Conservation (phyloP, 2,888 invertebrate genomes). For the Hetaerina titia region DNA sequence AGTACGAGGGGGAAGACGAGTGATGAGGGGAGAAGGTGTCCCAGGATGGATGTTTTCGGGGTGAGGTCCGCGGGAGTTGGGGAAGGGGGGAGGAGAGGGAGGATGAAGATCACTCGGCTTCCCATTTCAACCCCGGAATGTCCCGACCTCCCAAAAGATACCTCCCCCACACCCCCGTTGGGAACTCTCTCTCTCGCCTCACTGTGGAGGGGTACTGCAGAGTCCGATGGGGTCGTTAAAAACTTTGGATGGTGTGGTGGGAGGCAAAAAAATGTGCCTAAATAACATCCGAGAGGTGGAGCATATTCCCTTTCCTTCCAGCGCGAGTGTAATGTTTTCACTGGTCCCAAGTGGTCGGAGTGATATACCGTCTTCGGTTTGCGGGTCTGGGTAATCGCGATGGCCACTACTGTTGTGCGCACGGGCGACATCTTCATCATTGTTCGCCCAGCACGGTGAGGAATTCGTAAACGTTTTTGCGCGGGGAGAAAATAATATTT, state of each 20-base stretch:
- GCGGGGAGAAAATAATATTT: too few relatives aligned
- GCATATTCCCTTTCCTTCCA: not conserved
- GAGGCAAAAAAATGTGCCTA: too few relatives aligned
- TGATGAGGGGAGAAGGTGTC: not conserved
- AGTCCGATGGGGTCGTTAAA: not conserved
- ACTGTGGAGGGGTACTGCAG: not conserved
- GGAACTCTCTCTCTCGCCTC: not conserved
- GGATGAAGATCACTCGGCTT: not conserved
- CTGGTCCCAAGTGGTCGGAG: not conserved
- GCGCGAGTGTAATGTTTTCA: not conserved
- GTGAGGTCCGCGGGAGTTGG: not conserved
- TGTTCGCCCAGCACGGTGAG: too few relatives aligned
- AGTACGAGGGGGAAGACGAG: not conserved
- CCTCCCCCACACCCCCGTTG: too few relatives aligned
- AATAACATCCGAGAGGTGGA: too few relatives aligned
- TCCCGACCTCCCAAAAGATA: not conserved
- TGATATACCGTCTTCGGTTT: not conserved
- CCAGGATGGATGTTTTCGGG: not conserved
- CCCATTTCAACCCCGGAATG: conserved; percentile 7
- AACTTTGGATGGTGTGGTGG: too few relatives aligned
- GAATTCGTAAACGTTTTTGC: too few relatives aligned
- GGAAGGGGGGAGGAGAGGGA: not conserved
- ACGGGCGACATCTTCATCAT: not conserved
- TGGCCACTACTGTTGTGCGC: not conserved
- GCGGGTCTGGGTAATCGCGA: not conserved